These are phyloP conservation scores for Volucella zonaria DNA, from an alignment of 2,888 invertebrate genomes.

Conservation along the genomic window DNA sequence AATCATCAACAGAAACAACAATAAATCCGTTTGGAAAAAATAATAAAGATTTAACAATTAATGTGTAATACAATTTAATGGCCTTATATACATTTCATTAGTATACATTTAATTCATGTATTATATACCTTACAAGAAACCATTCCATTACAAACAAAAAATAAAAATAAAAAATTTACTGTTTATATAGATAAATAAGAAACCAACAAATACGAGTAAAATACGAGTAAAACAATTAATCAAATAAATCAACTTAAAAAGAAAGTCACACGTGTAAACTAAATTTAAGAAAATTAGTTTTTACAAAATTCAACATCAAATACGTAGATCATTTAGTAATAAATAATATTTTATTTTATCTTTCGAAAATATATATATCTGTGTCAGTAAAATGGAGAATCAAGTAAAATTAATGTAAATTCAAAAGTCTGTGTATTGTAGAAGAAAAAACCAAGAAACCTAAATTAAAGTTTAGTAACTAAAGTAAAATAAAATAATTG, in stretches of 20 bases:
- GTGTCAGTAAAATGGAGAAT: conserved; percentile 26
- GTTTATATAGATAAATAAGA: neutral
- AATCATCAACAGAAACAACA: neutral
- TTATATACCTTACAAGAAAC: conserved; percentile 39
- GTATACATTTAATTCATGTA: conserved; percentile 54
- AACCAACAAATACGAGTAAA: no score
- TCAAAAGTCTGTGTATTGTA: conserved; percentile 66
- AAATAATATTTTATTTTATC: neutral
- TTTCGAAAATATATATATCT: conserved; percentile 3
- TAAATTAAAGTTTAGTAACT: conserved; percentile 24
- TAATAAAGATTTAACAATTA: conserved; percentile 36
- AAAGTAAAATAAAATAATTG: conserved; percentile 2
- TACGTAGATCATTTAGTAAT: no score
- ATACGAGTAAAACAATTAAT: no score
- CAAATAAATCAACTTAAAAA: no score
- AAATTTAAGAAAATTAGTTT: no score
- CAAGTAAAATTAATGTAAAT: conserved; percentile 59
- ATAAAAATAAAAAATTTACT: conserved; percentile 15
- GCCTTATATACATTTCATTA: conserved; percentile 73
- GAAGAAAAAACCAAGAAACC: conserved; percentile 48
- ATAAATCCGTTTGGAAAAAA: neutral
- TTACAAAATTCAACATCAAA: no score
- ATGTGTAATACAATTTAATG: conserved; percentile 70
- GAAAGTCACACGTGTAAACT: no score
- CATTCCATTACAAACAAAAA: conserved; percentile 27